Base-by-base conservation (phyloP, 2,888 invertebrate species). In the Ariolimax columbianus region DNA sequence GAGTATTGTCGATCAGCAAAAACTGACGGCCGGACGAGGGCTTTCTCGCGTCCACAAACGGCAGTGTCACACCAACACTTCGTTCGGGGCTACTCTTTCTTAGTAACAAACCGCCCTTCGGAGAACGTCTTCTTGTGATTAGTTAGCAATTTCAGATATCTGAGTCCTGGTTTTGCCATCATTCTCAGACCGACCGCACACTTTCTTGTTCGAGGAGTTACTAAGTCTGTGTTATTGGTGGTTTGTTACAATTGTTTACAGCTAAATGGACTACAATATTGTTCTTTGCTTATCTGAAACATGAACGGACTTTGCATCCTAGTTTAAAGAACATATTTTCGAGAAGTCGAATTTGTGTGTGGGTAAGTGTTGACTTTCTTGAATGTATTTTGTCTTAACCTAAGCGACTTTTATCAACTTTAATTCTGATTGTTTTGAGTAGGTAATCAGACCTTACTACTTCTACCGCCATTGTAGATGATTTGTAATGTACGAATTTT, bases 41-140 rank as follows among this genome's bases (percentile, higher is more conserved):
- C 72, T 30, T 63, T 59, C 66, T 47, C 73, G 43, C 59, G 59
- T 72, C 43, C 23, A 11, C n/a, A 30, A 26, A 33, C 84, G 43
- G 23, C 80, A 80, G 75, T 85, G 43, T 85, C 30, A 85, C 84
- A 84, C 81, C 36, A 79, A 43, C 36, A 26, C 51, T 43, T 59
- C 11, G 43, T 38, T 17, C 43, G 26, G 73, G 33, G 33, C n/a
- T n/a, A 79, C 59, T 14, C 30, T 78, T 70, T 55, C n/a, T 38
- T 55, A 38, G 38, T 38, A 66, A 38, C 77, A 30, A 43, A 33
- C n/a, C 66, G 55, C 70, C 43, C 59, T 68, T 59, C 73, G 36
- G 11, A 73, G 73, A 81, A 72, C 51, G 55, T n/a, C n/a, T 81
- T 81, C 72, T 51, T 72, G 81, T 72, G 81, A 81, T 81, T 72